Base-by-base conservation (phyloP, 1,140 invertebrate species). In the Hypsibius dujardini region DNA sequence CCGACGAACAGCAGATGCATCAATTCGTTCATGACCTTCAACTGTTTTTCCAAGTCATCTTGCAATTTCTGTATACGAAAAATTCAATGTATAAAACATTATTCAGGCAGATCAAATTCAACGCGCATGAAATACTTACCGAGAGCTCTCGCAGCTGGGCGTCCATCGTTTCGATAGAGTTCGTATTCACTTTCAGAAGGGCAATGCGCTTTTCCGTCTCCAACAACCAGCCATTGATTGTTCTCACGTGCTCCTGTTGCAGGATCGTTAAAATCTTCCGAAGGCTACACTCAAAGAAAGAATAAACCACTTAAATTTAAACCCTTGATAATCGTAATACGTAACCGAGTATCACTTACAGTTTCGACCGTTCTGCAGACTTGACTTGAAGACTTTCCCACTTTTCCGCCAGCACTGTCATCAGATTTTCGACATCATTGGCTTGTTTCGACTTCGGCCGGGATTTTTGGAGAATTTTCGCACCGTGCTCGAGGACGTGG, bases 21-120 rank as follows among this genome's bases (percentile, higher is more conserved):
- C 45, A 67, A 67, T 67, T 42, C 42, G 62, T 67, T 67, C 62
- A 67, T 67, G 12, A 45, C 62, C 12, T 7, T 12, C 62, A 67
- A 42, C 62, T 67, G 62, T 45, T 67, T 67, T 42, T 67, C 62
- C 62, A 67, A 42, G 45, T 67, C 62, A 42, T 67, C 62, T 42
- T 67, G 62, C 12, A 67, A 42, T 67, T 67, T 67, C 62, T 67
- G 42, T 15, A 67, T 3, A 15, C 3, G 7, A 67, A 42, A 7
- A 67, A 15, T 67, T 15, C 7, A 12, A 3, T 45, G 12, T 12
- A 15, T 15, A 42, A 67, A 15, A 12, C 3, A 67, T 15, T 67
- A 45, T 67, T 12, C 62, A 7, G 28, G 28, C 28, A 28, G 28
- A 28, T 28, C 28, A 28, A 28, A 28, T 28, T 28, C 7, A 56